These are phyloP conservation scores for Macrotis lagotis DNA, from an alignment of 2,113 vertebrate genomes.

Conservation along the genomic window DNA sequence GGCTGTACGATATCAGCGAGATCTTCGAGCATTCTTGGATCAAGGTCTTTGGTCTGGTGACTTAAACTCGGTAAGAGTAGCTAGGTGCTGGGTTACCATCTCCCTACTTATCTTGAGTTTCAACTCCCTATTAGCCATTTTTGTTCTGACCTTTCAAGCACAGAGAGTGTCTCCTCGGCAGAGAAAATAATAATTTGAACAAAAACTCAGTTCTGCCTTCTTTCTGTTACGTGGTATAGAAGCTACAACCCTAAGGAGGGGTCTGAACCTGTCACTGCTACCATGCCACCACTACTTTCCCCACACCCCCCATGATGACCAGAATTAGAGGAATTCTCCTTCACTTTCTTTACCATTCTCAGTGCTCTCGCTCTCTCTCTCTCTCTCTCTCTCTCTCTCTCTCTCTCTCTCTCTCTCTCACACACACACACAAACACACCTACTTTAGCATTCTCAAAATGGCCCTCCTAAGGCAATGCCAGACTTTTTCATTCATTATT, in stretches of 20 bases:
- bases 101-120: not conserved
- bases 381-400: too few species aligned
- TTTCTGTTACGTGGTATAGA: not conserved
- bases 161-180: not conserved
- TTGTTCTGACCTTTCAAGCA: not conserved
- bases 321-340: not conserved
- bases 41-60: not conserved
- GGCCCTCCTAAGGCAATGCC: not conserved
- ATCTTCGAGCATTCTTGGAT: not conserved
- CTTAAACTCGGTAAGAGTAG: not conserved
- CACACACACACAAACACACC: too few species aligned
- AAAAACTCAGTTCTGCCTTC: not conserved
- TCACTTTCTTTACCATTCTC: not conserved
- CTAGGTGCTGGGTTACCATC: not conserved
- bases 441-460: not conserved
- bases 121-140: not conserved
- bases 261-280: not conserved
- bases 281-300: not conserved
- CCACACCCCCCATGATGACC: not conserved
- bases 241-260: not conserved
- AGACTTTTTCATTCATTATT: not conserved
- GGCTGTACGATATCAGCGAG: not conserved
- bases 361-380: too few species aligned
- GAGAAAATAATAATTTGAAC: not conserved
- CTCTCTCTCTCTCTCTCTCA: too few species aligned